Conservation (phyloP, 2,113 vertebrate species). For the Forbesichthys agassizii region DNA sequence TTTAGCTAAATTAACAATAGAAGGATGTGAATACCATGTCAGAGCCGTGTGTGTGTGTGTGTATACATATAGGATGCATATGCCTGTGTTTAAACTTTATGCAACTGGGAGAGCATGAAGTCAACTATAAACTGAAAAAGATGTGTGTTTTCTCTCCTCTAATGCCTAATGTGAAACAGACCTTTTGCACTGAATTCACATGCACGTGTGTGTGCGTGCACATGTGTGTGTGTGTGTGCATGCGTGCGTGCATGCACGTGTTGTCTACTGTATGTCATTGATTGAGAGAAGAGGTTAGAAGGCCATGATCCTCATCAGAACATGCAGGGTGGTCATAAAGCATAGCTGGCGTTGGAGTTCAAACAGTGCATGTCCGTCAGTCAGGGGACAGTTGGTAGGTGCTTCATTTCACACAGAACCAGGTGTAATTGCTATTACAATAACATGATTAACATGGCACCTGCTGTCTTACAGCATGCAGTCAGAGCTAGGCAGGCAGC, state of each 20-base stretch:
- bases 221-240: constrained; percentile 16
- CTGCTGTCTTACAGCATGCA: background rate
- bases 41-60: constrained; percentile 35
- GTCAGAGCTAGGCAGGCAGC: no score
- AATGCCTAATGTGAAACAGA: constrained; percentile 71
- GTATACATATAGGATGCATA: constrained; percentile 52
- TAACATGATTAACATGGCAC: background rate
- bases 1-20: constrained; percentile 48
- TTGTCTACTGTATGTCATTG: constrained; percentile 39
- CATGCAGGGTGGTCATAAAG: constrained; percentile 52
- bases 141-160: constrained; percentile 64
- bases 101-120: constrained; percentile 61
- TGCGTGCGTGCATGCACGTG: constrained; percentile 10
- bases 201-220: constrained; percentile 9
- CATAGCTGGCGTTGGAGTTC: constrained; percentile 2
- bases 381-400: background rate
- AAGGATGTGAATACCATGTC: constrained; percentile 60
- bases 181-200: constrained; percentile 42
- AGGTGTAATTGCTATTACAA: background rate
- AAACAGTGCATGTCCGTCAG: background rate
- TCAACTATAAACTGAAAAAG: constrained; percentile 71
- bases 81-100: constrained; percentile 62
- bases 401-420: constrained; percentile 6
- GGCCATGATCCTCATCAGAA: constrained; percentile 51
- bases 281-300: background rate